These are phyloP conservation scores for Drosophila ironensis DNA, from an alignment of 1,140 invertebrate species.

Conservation along the genomic window DNA sequence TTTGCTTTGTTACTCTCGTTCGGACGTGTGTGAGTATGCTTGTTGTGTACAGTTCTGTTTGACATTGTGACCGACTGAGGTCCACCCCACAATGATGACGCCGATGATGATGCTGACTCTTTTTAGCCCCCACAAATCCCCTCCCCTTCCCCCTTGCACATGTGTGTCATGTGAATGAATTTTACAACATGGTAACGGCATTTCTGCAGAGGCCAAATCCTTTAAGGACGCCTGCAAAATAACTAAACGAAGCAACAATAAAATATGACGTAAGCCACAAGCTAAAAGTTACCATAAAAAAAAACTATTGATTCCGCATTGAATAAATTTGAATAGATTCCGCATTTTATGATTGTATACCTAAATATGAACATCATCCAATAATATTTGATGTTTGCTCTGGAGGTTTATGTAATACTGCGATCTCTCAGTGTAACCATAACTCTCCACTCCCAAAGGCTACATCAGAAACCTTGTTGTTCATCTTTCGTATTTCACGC, in stretches of 20 bases:
- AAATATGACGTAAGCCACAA: conserved; percentile 71
- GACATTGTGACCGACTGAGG: conserved; percentile 67
- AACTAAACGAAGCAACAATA: conserved; percentile 50
- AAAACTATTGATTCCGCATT: background rate
- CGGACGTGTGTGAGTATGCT: conserved; percentile 12
- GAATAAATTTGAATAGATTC: background rate
- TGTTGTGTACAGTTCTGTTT: conserved; percentile 60
- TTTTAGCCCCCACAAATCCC: background rate
- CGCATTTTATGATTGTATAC: too few relatives aligned
- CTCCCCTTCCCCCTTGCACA: background rate
- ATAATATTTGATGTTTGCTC: background rate
- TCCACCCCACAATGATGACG: conserved; percentile 10
- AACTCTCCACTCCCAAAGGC: background rate
- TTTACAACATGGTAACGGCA: conserved; percentile 44
- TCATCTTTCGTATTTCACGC: conserved; percentile 38
- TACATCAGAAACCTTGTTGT: conserved; percentile 6
- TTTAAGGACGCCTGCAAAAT: conserved; percentile 45
- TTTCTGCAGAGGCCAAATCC: conserved; percentile 33
- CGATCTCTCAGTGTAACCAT: conserved; percentile 1
- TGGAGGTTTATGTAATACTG: background rate
- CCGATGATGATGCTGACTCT: conserved; percentile 14
- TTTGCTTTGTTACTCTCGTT: conserved; percentile 6
- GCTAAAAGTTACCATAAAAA: conserved; percentile 37
- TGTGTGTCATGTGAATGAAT: conserved; percentile 53
- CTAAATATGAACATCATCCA: too few relatives aligned